Conservation (phyloP, 2,797 vertebrate species). For the Craterocephalus amniculus region DNA sequence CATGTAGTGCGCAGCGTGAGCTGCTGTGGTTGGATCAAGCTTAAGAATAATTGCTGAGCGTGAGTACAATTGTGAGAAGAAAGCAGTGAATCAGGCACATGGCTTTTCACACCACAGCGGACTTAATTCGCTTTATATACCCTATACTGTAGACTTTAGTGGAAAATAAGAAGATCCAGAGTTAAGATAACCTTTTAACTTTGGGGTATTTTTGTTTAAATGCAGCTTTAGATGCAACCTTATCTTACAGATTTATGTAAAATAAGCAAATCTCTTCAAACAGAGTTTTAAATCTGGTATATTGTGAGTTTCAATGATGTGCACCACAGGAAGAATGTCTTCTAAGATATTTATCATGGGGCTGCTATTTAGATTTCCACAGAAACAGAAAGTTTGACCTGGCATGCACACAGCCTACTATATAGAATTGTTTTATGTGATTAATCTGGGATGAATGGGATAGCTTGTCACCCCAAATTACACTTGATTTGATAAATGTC, state of each 20-base stretch:
- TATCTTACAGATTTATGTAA: not conserved
- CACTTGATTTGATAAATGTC: constrained; percentile 3
- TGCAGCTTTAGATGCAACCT: not conserved
- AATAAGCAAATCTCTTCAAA: not conserved
- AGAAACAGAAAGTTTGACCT: not conserved
- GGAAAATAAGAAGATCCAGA: not conserved
- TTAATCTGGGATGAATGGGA: not conserved
- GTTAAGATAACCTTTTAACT: not conserved
- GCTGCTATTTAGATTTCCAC: not conserved
- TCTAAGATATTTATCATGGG: not conserved
- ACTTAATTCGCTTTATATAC: not conserved
- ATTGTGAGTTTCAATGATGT: not conserved
- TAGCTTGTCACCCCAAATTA: not conserved
- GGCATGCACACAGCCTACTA: not conserved
- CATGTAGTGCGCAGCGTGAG: not conserved
- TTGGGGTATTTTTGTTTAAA: not conserved
- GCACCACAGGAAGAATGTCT: not conserved
- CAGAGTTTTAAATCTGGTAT: not conserved
- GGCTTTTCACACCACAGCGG: not conserved
- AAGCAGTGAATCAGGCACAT: not conserved
- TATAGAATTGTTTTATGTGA: not conserved
- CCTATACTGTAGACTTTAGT: not conserved
- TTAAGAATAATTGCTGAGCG: not conserved
- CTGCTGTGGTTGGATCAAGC: not conserved
- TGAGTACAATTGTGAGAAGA: not conserved